These are phyloP conservation scores for Anolis sagrei DNA, from an alignment of 2,113 vertebrate species.

Conservation along the genomic window DNA sequence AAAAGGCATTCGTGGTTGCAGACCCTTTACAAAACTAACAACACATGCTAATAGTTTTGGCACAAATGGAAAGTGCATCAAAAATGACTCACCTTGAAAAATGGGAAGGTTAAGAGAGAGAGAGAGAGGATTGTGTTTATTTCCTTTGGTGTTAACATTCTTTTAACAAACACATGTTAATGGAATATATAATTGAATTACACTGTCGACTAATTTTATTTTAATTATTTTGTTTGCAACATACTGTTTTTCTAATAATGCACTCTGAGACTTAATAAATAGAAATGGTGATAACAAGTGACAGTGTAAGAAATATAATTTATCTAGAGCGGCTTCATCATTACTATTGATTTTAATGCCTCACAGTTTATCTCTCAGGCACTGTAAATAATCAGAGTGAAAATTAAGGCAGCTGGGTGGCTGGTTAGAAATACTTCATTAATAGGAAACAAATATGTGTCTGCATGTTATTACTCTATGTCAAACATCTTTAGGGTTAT, in stretches of 20 bases:
- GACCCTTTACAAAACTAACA: background rate
- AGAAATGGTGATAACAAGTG: slow-evolving; percentile 39
- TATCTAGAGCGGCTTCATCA: slow-evolving; percentile 57
- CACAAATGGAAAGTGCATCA: background rate
- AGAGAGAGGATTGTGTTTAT: slow-evolving; percentile 45
- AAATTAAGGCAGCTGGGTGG: slow-evolving; percentile 53
- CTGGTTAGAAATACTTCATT: slow-evolving; percentile 55
- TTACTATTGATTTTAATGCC: slow-evolving; percentile 55
- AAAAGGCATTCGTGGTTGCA: background rate
- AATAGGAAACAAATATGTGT: slow-evolving; percentile 55
- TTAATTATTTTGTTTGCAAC: slow-evolving; percentile 64
- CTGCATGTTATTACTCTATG: slow-evolving; percentile 55
- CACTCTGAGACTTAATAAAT: slow-evolving; percentile 60
- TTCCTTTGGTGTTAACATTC: slow-evolving; percentile 57
- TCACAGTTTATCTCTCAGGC: slow-evolving; percentile 64
- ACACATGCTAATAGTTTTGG: background rate
- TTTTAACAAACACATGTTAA: slow-evolving; percentile 53
- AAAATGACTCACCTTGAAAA: slow-evolving; percentile 65
- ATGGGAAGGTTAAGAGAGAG: slow-evolving; percentile 48
- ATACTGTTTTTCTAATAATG: slow-evolving; percentile 50
- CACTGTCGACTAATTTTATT: slow-evolving; percentile 60
- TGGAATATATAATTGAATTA: slow-evolving; percentile 57
- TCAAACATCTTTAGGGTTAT: slow-evolving; percentile 37
- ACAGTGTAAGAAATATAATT: slow-evolving; percentile 51
- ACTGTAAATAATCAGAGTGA: slow-evolving; percentile 60